These are phyloP conservation scores for Arothron firmamentum DNA, from an alignment of 2,113 vertebrate species.

Conservation along the genomic window DNA sequence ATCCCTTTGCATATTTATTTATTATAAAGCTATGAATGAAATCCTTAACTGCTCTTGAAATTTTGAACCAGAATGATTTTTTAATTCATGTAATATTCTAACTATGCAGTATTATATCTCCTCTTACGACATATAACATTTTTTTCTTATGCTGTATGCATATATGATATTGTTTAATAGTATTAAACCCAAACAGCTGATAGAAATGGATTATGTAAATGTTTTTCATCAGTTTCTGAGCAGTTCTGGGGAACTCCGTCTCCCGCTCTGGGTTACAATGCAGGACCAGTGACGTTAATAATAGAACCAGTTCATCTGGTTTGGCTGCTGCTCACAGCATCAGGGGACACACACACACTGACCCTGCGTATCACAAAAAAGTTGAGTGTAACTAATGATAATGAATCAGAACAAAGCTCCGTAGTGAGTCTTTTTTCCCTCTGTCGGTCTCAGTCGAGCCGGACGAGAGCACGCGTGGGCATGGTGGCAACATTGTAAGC, in stretches of 20 bases:
- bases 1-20: background rate
- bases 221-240: background rate
- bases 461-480: constrained; percentile 60
- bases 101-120: background rate
- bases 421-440: constrained; percentile 64
- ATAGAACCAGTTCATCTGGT: constrained; percentile 61
- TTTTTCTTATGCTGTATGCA: background rate
- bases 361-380: constrained; percentile 42
- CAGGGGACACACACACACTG: constrained; percentile 43
- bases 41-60: too few species aligned
- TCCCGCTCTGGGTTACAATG: constrained; percentile 19
- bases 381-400: constrained; percentile 66
- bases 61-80: too few species aligned
- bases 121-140: background rate
- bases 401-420: constrained; percentile 66
- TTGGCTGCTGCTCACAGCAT: constrained; percentile 32
- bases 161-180: background rate
- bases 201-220: too few species aligned
- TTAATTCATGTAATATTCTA: too few species aligned
- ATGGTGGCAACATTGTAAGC: constrained; percentile 35
- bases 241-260: background rate
- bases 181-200: too few species aligned
- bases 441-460: constrained; percentile 49
- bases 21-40: background rate
- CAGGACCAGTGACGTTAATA: constrained; percentile 10